A percentile compares a stretch with the other conserved stretches of the same genome.
phyloP scores from a whole-genome alignment of 2,113 vertebrate genomes.

The Pomatostomus ruficeps region DNA sequence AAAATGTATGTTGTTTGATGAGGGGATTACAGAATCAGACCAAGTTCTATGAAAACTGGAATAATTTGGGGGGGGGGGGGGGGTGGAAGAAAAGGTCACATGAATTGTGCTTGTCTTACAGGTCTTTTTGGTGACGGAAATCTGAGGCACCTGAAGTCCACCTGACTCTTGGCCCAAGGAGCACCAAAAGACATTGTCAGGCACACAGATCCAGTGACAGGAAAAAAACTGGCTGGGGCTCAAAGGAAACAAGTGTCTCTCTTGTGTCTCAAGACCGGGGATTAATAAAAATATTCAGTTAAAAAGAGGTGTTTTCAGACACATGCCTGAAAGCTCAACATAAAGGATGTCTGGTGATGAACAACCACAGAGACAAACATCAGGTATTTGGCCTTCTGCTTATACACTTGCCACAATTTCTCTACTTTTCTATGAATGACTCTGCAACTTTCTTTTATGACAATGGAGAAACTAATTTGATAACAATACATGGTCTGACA shows the following conservation, averaged over 20 bases:
- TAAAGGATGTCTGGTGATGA: background rate
- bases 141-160: background rate
- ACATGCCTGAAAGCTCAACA: background rate
- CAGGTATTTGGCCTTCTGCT: background rate
- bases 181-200: background rate
- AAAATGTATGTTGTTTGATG: background rate
- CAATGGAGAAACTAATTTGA: background rate
- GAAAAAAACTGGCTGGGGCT: background rate
- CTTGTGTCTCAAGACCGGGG: background rate
- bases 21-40: background rate
- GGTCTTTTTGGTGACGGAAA: background rate
- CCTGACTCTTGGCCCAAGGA: background rate
- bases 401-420: background rate
- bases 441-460: background rate
- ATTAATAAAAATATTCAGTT: background rate
- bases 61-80: background rate
- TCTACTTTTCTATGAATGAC: background rate
- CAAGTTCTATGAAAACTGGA: background rate
- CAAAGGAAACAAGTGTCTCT: background rate
- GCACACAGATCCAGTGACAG: background rate
- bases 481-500: background rate
- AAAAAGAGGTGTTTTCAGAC: background rate
- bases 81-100: background rate
- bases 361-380: background rate
- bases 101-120: background rate